phyloP scores from a whole-genome alignment of 2,888 invertebrate genomes.

The Leptopterna dolabrata region DNA sequence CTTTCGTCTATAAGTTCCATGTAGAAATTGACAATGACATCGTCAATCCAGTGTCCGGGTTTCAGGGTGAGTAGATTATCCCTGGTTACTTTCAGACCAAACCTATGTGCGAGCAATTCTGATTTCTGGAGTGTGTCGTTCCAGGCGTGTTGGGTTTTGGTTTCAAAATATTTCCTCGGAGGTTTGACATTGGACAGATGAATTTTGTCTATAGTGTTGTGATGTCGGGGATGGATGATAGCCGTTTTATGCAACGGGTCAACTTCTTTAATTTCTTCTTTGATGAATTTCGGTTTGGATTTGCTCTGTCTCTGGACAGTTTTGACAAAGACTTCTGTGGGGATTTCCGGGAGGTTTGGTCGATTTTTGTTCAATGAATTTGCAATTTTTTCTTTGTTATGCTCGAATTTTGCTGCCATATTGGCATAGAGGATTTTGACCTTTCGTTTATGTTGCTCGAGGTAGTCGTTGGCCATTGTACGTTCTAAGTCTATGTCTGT shows the following conservation, averaged over 20 bases:
- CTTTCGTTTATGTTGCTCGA: neutral
- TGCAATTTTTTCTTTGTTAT: too few species aligned
- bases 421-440: neutral
- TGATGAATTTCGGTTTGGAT: constrained; percentile 15
- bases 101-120: neutral
- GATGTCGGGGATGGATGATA: neutral
- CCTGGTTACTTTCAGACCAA: neutral
- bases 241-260: constrained; percentile 31
- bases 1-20: neutral
- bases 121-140: neutral
- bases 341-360: neutral
- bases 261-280: constrained; percentile 4
- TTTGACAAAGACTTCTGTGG: neutral
- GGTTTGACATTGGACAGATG: constrained; percentile 46
- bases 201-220: constrained; percentile 30
- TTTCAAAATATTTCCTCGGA: constrained; percentile 20
- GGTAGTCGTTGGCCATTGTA: neutral
- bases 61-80: neutral
- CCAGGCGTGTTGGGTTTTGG: neutral
- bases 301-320: neutral
- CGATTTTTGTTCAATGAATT: too few species aligned
- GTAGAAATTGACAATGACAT: neutral
- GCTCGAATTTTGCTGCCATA: too few species aligned
- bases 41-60: neutral
- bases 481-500: too few species aligned